Evolutionary conservation across 1,140 invertebrate genomes (phyloP).

Genomic region (Paraescarpia echinospica): DNA sequence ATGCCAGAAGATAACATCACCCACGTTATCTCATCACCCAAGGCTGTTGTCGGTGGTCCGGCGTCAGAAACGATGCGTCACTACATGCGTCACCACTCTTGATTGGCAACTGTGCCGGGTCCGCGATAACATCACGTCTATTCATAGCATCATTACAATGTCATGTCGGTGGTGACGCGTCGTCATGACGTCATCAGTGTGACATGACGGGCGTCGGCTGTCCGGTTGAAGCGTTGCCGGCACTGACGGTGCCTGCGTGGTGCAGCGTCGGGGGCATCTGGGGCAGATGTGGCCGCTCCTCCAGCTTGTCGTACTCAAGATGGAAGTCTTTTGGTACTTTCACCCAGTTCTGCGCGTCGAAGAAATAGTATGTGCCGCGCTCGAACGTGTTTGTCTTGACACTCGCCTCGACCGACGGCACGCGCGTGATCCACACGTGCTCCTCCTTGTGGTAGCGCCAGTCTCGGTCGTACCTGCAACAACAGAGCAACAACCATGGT

Average conservation of each 20-base stretch:
- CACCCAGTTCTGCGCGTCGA: constrained; percentile 93
- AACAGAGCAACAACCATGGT: constrained; percentile 12
- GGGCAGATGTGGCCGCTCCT: constrained; percentile 71
- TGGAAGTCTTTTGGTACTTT: constrained; percentile 94
- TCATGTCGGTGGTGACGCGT: neutral
- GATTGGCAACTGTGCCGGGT: neutral
- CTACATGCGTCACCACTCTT: neutral
- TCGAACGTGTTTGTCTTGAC: constrained; percentile 96
- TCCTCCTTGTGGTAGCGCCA: constrained; percentile 99
- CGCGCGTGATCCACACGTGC: constrained; percentile 98
- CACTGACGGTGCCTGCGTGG: neutral
- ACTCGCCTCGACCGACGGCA: constrained; percentile 84
- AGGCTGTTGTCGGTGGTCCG: neutral
- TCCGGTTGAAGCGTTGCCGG: neutral
- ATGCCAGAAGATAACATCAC: neutral
- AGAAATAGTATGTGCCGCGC: constrained; percentile 97
- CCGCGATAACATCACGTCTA: neutral
- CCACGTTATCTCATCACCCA: neutral
- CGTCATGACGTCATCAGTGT: neutral
- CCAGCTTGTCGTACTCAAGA: constrained; percentile 95
- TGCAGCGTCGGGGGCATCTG: neutral
- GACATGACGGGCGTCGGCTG: neutral
- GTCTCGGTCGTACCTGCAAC: constrained; percentile 83
- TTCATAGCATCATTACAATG: neutral
- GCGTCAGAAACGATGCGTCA: neutral